phyloP scores from a whole-genome alignment of 2,113 vertebrate species.

The Barbus barbus region DNA sequence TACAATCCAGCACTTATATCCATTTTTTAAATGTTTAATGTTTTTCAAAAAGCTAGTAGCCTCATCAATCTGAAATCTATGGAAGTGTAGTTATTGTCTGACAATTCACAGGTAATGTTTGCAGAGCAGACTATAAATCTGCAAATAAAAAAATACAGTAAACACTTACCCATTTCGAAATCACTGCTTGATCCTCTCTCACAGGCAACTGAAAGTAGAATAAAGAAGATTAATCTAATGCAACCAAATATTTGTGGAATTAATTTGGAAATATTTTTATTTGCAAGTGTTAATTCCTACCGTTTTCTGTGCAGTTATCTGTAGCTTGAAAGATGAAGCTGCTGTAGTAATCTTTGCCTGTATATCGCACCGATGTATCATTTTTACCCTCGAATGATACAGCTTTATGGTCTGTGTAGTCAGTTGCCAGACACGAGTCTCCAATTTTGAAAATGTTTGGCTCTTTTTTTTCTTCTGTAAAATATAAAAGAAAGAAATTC shows the following conservation, averaged over 20 bases:
- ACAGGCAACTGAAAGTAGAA: background rate
- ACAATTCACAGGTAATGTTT: no score
- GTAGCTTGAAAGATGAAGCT: rapidly evolving
- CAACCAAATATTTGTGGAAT: background rate
- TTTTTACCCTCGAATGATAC: rapidly evolving
- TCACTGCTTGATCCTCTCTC: rapidly evolving
- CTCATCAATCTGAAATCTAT: background rate
- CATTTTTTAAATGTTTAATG: no score
- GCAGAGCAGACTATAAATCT: background rate
- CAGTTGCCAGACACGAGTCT: slow-evolving; percentile 53
- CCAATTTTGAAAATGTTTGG: slow-evolving; percentile 43
- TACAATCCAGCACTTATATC: background rate
- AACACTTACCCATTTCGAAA: slow-evolving; percentile 21
- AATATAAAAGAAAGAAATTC: slow-evolving; percentile 52
- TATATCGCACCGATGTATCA: background rate
- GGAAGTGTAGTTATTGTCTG: no score
- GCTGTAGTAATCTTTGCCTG: slow-evolving; percentile 29
- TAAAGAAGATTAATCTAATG: background rate
- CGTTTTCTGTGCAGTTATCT: rapidly evolving
- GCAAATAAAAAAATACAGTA: background rate
- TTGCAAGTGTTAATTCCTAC: background rate
- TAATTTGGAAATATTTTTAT: background rate
- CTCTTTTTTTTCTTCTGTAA: background rate
- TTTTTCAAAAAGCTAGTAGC: background rate
- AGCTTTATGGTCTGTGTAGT: slow-evolving; percentile 15